Base-by-base conservation (phyloP, 2,797 vertebrate species). In the Acanthurus leucopareius region DNA sequence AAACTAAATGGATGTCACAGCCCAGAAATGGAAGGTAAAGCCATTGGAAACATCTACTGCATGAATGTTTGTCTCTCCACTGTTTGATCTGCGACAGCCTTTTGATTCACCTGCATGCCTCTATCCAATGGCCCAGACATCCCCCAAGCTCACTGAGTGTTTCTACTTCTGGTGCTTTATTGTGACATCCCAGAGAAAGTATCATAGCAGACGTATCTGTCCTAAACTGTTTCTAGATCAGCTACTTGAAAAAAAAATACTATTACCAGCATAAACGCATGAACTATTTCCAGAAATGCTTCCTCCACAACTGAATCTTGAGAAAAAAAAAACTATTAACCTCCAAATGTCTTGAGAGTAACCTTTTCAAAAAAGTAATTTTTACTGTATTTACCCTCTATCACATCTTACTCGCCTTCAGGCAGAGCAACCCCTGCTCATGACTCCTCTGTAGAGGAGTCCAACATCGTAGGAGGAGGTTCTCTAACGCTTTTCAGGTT, bases 41-140 rank as follows among this genome's bases (percentile, higher is more conserved):
- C 79, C 85, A 89, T 89, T 86, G 90, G 85, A 89, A 73, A 76
- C 58, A 68, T 69, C 48, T 49, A 52, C 32, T 88, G 92, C 93
- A 93, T 93, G 90, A 89, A 79, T 71, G 76, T 89, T 85, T 80
- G 63, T 83, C 60, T 80, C 42, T 51, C 63, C 85, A 88, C 89
- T 57, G 67, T 86, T 85, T 88, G 76, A 85, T 58, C 77, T 86
- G 77, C 59, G 19, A 62, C 20, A 47, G 89, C 77, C 75, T 83
- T 82, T 81, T 82, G 78, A 84, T 84, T 83, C 79, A 78, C 86
- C 65, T 90, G 92, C 93, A 93, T 93, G 92, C 52, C 45, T 84
- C 48, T 54, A 69, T 88, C 85, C 90, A 90, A 91, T 89, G 89
- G 84, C 65, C 59, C 64, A 42, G 49, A 87, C 69, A 69, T 35